Evolutionary conservation across 1,140 invertebrate genomes (phyloP).

Genomic region (Palaemon carinicauda): DNA sequence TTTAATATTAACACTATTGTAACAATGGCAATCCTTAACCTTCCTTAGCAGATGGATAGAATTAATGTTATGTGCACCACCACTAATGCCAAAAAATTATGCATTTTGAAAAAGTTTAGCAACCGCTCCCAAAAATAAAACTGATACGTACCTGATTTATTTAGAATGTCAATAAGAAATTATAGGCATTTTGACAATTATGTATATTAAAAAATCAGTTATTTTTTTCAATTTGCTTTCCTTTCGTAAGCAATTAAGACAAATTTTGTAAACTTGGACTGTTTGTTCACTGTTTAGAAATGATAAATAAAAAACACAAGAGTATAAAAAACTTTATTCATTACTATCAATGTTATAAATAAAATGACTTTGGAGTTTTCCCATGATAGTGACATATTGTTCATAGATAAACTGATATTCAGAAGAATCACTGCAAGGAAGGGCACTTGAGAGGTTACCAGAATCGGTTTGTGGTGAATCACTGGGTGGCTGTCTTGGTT

Average conservation of each 20-base stretch:
- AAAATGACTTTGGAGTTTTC: constrained; percentile 17
- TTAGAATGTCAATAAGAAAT: background rate
- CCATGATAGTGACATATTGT: constrained; percentile 18
- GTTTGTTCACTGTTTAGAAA: background rate
- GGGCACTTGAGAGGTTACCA: background rate
- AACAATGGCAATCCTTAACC: no score
- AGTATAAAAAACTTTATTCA: background rate
- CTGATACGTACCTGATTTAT: no score
- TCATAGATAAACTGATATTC: constrained; percentile 43
- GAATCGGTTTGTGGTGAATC: background rate
- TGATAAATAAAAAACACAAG: background rate
- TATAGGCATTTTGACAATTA: background rate
- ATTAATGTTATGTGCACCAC: background rate
- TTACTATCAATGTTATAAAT: background rate
- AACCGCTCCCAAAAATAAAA: background rate
- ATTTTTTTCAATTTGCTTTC: no score
- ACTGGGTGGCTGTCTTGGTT: background rate
- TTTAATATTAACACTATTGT: no score
- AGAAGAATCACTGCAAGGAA: background rate
- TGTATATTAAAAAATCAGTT: no score
- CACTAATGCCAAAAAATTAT: no score
- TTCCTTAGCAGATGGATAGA: no score
- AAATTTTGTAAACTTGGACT: no score
- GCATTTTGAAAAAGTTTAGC: background rate
- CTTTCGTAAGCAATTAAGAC: no score